phyloP scores from a whole-genome alignment of 2,888 invertebrate genomes.

The Lepidonotus clava region DNA sequence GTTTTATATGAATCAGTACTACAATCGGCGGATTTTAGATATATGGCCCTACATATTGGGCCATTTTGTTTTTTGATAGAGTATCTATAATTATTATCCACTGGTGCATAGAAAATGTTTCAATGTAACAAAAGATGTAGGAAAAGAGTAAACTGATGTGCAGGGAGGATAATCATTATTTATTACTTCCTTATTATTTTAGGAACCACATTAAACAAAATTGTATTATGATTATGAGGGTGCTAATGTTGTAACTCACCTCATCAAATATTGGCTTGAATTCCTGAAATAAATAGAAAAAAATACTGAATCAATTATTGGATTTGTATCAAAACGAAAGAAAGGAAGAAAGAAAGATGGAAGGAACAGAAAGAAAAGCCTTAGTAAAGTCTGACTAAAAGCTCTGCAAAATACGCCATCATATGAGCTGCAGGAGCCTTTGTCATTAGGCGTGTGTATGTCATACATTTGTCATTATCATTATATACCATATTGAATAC shows the following conservation, averaged over 20 bases:
- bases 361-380: neutral
- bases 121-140: too few species aligned
- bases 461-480: too few species aligned
- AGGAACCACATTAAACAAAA: neutral
- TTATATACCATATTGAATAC: too few species aligned
- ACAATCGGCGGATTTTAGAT: neutral
- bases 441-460: too few species aligned
- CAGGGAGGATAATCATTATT: neutral
- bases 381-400: neutral
- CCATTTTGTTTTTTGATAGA: too few species aligned
- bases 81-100: too few species aligned
- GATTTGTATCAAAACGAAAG: too few species aligned
- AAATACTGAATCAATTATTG: constrained; percentile 21
- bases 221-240: neutral
- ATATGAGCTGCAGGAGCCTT: too few species aligned
- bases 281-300: constrained; percentile 67
- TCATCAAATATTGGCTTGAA: constrained; percentile 72
- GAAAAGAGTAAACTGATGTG: neutral
- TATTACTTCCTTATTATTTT: neutral
- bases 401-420: too few species aligned
- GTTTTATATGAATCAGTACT: neutral
- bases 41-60: too few species aligned
- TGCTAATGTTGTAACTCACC: constrained; percentile 56
- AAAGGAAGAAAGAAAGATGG: too few species aligned
- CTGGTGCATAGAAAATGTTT: too few species aligned